Evolutionary conservation across 2,797 vertebrate genomes (phyloP).

Genomic region (Bovichtus variegatus): DNA sequence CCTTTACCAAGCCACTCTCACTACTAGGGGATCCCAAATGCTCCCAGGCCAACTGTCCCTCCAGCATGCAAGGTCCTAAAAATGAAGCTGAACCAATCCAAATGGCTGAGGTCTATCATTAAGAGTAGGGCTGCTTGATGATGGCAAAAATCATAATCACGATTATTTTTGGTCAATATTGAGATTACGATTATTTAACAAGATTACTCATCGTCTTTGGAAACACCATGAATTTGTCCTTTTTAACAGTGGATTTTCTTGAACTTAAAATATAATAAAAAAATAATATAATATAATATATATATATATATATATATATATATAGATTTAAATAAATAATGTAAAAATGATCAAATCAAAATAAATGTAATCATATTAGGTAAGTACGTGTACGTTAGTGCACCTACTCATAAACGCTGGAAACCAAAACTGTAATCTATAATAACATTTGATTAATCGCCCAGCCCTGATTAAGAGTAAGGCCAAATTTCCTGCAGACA

Average conservation of each 20-base stretch:
- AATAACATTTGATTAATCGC: neutral
- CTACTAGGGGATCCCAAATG: neutral
- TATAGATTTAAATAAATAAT: too few relatives aligned
- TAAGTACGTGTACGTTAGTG: too few relatives aligned
- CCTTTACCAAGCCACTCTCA: neutral
- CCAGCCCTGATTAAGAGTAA: neutral
- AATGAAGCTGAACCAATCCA: neutral
- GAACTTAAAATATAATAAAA: too few relatives aligned
- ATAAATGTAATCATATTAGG: too few relatives aligned
- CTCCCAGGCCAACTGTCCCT: neutral
- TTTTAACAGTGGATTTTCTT: too few relatives aligned
- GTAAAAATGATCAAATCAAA: too few relatives aligned
- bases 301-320: too few relatives aligned
- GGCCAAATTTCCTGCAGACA: neutral
- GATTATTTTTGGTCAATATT: too few relatives aligned
- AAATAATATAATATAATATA: too few relatives aligned
- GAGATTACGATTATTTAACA: too few relatives aligned
- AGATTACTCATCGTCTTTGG: neutral
- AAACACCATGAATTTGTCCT: neutral
- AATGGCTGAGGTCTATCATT: neutral
- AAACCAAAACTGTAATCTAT: neutral
- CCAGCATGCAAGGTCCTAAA: neutral
- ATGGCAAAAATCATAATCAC: neutral
- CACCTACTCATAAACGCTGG: neutral
- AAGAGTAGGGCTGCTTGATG: neutral